A percentile compares a stretch with the other conserved stretches of the same genome.
These are phyloP conservation scores for Xiphydria camelus DNA, from an alignment of 2,888 invertebrate genomes.

Conservation along the genomic window DNA sequence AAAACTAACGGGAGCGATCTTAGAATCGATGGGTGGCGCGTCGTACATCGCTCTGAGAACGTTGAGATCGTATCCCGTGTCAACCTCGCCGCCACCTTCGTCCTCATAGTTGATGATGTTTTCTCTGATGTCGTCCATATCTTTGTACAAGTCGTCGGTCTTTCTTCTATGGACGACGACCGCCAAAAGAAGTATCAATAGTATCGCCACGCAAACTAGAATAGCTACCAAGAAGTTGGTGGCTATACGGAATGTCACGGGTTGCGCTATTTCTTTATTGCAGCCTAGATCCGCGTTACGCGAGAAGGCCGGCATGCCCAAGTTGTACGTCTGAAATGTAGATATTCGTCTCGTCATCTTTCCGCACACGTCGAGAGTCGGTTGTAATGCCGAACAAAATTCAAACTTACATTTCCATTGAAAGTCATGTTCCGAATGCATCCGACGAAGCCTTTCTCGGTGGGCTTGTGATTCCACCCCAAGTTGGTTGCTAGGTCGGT, in stretches of 20 bases:
- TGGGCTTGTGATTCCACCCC: constrained; percentile 74
- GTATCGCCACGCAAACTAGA: constrained; percentile 81
- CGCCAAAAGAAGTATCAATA: constrained; percentile 82
- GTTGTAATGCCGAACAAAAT: neutral
- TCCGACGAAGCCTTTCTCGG: constrained; percentile 76
- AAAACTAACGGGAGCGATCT: constrained; percentile 52
- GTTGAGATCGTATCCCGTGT: constrained; percentile 88
- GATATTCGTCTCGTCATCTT: no score
- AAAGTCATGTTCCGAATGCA: constrained; percentile 91
- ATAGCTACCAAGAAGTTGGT: constrained; percentile 89
- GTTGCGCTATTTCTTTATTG: constrained; percentile 72
- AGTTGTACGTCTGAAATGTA: constrained; percentile 76
- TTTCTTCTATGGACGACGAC: constrained; percentile 88
- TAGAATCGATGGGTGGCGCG: constrained; percentile 61
- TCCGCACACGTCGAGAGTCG: no score
- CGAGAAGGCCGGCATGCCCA: constrained; percentile 78
- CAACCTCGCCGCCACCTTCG: constrained; percentile 97
- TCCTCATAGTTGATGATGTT: constrained; percentile 98
- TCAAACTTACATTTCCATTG: constrained; percentile 67
- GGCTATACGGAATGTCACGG: constrained; percentile 81
- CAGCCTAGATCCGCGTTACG: constrained; percentile 76
- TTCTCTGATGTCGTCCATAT: constrained; percentile 94
- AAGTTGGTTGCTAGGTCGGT: constrained; percentile 65
- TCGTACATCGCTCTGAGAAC: constrained; percentile 73
- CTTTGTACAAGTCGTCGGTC: constrained; percentile 85